Conservation (phyloP, 2,797 vertebrate genomes). For the Eulemur coronatus region DNA sequence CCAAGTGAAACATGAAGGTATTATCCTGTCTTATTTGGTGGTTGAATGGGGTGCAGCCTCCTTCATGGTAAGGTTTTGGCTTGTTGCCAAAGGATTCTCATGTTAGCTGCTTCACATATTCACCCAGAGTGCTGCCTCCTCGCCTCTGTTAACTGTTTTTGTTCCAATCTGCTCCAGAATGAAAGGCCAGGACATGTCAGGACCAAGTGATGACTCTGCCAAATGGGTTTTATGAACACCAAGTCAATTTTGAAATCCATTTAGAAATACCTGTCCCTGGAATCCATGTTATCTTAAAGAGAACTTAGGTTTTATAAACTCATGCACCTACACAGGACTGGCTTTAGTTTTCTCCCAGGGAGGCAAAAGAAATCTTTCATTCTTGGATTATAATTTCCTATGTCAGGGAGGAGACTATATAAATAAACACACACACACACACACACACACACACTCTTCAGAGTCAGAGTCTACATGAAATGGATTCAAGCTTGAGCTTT, state of each 20-base stretch:
- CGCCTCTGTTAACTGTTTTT: neutral
- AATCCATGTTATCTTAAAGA: neutral
- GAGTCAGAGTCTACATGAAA: neutral
- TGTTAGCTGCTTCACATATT: neutral
- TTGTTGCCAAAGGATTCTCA: constrained; percentile 49
- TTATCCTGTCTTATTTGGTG: constrained; percentile 78
- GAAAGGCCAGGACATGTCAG: neutral
- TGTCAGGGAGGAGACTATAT: neutral
- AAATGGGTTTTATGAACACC: neutral
- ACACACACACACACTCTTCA: neutral
- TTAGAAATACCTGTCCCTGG: neutral
- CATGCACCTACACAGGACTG: neutral
- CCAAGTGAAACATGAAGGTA: constrained; percentile 81
- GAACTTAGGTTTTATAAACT: neutral
- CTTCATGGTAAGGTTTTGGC: constrained; percentile 74
- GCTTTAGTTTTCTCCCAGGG: neutral
- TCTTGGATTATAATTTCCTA: neutral
- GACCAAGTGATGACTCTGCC: neutral
- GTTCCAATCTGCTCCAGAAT: neutral
- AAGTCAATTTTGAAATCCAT: neutral
- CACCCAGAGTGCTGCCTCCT: neutral
- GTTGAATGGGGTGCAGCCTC: constrained; percentile 78
- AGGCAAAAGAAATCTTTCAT: neutral
- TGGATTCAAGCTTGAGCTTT: neutral
- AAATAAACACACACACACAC: neutral